Evolutionary conservation across 1,140 invertebrate species (phyloP), one percentile per base, ranked within the genome.

Genomic region (Andrena cerasifolii): DNA sequence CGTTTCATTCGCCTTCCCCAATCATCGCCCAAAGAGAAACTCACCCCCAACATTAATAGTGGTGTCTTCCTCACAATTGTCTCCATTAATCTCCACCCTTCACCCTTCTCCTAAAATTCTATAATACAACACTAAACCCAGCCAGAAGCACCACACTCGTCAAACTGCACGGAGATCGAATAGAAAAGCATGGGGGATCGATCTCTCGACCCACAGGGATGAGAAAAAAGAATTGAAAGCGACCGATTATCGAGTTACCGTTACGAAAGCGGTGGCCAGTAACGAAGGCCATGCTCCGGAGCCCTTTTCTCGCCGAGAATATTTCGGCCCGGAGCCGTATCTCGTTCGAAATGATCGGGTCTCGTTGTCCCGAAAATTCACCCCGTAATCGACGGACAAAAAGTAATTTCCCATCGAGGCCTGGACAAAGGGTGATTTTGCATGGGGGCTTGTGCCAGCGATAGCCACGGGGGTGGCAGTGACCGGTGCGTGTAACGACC

Each of bases 381-480:
- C 88, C 86, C 88, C 87, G 88, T 91, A 91, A 93, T 93, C 90
- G 90, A 91, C 85, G 86, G 88, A 90, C 91, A 91, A 92, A 92
- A 93, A 93, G 91, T 93, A 93, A 93, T 92, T 93, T 92, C 88
- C 89, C 89, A 90, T 90, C 87, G 82, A 88, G 82, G 26, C 62
- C 87, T 78, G 90, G 90, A 92, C 91, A 92, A 92, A 93, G 91
- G 91, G 91, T 91, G 90, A 92, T 93, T 93, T 92, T 91, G 89
- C 88, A 90, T 89, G 86, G 90, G 87, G 86, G 84, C 83, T 86
- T 71, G 80, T 79, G 82, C 79, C 53, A 78, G 67, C 83, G 88
- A 90, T 90, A 88, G 89, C 82, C 85, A 88, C 84, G 84, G 85
- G 80, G 87, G 84, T 89, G 86, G 83, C 77, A 91, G 91, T 92